Conservation (phyloP, 1,140 invertebrate genomes). For the Drosophila elegans region DNA sequence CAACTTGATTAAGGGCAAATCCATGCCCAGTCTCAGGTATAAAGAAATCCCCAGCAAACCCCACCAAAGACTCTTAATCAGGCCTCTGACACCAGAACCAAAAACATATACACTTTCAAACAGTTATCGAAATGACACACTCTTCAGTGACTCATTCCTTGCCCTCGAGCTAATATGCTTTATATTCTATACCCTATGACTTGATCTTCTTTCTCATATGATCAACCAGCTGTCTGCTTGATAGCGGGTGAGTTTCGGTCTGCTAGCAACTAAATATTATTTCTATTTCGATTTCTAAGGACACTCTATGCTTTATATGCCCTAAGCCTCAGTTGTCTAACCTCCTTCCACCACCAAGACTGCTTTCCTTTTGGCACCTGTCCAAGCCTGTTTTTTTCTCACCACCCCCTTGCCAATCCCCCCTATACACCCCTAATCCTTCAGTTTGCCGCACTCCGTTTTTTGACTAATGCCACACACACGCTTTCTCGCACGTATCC, state of each 20-base stretch:
- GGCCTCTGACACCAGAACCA: constrained; percentile 38
- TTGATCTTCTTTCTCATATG: constrained; percentile 51
- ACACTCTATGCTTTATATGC: constrained; percentile 13
- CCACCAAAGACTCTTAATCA: constrained; percentile 33
- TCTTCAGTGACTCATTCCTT: constrained; percentile 28
- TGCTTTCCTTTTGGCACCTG: constrained; percentile 36
- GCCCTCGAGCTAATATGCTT: constrained; percentile 46
- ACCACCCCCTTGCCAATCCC: background rate
- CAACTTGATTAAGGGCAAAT: constrained; percentile 95
- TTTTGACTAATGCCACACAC: constrained; percentile 73
- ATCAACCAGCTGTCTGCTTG: constrained; percentile 84
- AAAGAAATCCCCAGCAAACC: background rate
- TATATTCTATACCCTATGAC: constrained; percentile 41
- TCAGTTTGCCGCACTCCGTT: constrained; percentile 57
- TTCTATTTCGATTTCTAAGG: constrained; percentile 20
- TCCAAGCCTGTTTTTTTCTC: constrained; percentile 28
- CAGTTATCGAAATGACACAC: constrained; percentile 20
- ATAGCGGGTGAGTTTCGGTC: constrained; percentile 84
- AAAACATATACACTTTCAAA: constrained; percentile 41
- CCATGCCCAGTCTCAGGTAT: constrained; percentile 97
- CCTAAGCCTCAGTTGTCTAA: background rate
- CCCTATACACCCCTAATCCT: background rate
- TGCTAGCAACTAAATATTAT: constrained; percentile 13
- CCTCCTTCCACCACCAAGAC: constrained; percentile 2
- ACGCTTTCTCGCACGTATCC: constrained; percentile 55